Evolutionary conservation across 2,797 vertebrate genomes (phyloP).

Genomic region (Eospalax fontanierii): DNA sequence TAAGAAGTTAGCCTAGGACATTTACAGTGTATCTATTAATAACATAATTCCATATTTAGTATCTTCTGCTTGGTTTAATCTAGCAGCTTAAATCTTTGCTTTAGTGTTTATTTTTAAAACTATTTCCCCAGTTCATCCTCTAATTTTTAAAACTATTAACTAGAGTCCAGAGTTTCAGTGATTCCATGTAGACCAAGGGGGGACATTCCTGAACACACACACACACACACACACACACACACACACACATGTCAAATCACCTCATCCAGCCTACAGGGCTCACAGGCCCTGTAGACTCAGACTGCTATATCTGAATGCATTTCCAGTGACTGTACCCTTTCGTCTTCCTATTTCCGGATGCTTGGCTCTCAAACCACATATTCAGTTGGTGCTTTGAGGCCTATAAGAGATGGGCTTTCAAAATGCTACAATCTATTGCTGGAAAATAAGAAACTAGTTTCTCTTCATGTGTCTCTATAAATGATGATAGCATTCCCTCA

Average conservation of each 20-base stretch:
- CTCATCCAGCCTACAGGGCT: slow-evolving; percentile 6
- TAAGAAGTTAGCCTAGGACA: slow-evolving; percentile 72
- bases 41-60: slow-evolving; percentile 63
- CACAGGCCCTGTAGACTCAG: slow-evolving; percentile 59
- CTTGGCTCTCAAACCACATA: slow-evolving; percentile 14
- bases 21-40: slow-evolving; percentile 75
- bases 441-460: slow-evolving; percentile 62
- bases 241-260: too few species aligned
- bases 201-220: slow-evolving; percentile 32
- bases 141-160: slow-evolving; percentile 62
- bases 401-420: slow-evolving; percentile 76
- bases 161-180: slow-evolving; percentile 63
- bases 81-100: slow-evolving; percentile 74
- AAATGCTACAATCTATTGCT: slow-evolving; percentile 76
- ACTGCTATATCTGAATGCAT: slow-evolving; percentile 1
- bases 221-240: slow-evolving; percentile 22
- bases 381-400: slow-evolving; percentile 50
- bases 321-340: slow-evolving; percentile 69
- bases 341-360: slow-evolving; percentile 62
- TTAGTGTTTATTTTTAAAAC: slow-evolving; percentile 75
- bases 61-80: slow-evolving; percentile 66
- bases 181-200: neutral
- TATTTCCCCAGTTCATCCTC: slow-evolving; percentile 59
- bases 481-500: slow-evolving; percentile 69
- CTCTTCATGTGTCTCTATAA: slow-evolving; percentile 67